Conservation (phyloP, 2,113 vertebrate genomes). For the Indicator maculatus region DNA sequence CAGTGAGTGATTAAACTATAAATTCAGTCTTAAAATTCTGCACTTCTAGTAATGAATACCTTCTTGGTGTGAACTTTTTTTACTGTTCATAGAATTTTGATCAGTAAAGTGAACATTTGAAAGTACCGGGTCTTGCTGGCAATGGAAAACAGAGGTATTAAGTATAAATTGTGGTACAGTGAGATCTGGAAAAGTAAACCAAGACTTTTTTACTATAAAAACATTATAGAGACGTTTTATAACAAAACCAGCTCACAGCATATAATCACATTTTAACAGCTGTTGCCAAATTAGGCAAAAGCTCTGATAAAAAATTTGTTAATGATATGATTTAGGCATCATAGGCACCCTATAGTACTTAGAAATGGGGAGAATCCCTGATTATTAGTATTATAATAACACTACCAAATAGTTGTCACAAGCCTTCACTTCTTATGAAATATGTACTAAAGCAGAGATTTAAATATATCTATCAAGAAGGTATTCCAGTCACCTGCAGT, state of each 20-base stretch:
- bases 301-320: not conserved
- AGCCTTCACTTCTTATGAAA: not conserved
- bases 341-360: not conserved
- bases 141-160: slow-evolving; percentile 29
- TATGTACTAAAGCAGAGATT: not conserved
- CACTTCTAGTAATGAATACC: slow-evolving; percentile 23
- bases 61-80: slow-evolving; percentile 1
- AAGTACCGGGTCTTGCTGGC: not conserved
- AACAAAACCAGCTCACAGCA: not conserved
- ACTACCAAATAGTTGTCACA: not conserved
- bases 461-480: not conserved
- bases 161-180: not conserved
- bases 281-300: slow-evolving; percentile 31
- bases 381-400: not conserved
- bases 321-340: not conserved
- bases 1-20: slow-evolving; percentile 56
- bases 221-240: not conserved
- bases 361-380: not conserved
- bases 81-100: slow-evolving; percentile 5
- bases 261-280: slow-evolving; percentile 36
- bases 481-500: not conserved
- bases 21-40: slow-evolving; percentile 53
- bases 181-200: not conserved
- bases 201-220: not conserved
- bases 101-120: slow-evolving; percentile 11